Percentiles rank a stretch among this genome's conserved stretches.
Conservation (phyloP, 2,888 invertebrate species). For the Argyresthia goedartella region DNA sequence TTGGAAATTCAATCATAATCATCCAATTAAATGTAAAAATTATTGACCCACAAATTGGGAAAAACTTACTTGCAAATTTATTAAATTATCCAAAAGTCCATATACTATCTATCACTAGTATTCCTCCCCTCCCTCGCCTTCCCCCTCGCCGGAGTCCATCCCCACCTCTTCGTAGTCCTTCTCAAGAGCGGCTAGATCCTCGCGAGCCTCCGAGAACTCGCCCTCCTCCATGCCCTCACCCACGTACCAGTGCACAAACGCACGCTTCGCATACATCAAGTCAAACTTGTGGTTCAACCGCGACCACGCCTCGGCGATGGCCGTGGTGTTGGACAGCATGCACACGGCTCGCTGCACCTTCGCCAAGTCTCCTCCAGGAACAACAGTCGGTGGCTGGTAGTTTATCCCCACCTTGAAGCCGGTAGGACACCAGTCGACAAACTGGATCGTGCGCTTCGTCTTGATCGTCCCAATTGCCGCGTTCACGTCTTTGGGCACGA, state of each 20-base stretch:
- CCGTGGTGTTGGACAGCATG: slow-evolving; percentile 96
- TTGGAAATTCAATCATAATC: no score
- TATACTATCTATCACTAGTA: slow-evolving; percentile 73
- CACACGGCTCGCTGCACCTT: slow-evolving; percentile 94
- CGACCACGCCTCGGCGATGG: slow-evolving; percentile 92
- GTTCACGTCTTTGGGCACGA: slow-evolving; percentile 94
- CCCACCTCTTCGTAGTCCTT: no score
- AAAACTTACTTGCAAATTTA: neutral
- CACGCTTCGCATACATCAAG: slow-evolving; percentile 95
- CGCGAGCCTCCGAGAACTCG: slow-evolving; percentile 84
- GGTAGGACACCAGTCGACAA: slow-evolving; percentile 91
- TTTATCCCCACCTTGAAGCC: slow-evolving; percentile 86
- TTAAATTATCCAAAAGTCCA: neutral
- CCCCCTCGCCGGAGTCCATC: slow-evolving; percentile 44
- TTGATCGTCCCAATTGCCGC: slow-evolving; percentile 95
- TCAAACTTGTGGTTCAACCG: slow-evolving; percentile 96
- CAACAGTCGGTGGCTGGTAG: slow-evolving; percentile 82
- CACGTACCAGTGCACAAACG: slow-evolving; percentile 92
- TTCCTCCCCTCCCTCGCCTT: slow-evolving; percentile 85
- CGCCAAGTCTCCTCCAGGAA: slow-evolving; percentile 89
- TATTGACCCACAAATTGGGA: no score
- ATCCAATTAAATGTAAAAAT: no score
- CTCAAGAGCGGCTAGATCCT: slow-evolving; percentile 57
- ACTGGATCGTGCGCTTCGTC: slow-evolving; percentile 92
- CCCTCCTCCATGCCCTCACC: slow-evolving; percentile 87